phyloP scores from a whole-genome alignment of 2,888 invertebrate genomes.

The Acanthococcus lagerstroemiae region DNA sequence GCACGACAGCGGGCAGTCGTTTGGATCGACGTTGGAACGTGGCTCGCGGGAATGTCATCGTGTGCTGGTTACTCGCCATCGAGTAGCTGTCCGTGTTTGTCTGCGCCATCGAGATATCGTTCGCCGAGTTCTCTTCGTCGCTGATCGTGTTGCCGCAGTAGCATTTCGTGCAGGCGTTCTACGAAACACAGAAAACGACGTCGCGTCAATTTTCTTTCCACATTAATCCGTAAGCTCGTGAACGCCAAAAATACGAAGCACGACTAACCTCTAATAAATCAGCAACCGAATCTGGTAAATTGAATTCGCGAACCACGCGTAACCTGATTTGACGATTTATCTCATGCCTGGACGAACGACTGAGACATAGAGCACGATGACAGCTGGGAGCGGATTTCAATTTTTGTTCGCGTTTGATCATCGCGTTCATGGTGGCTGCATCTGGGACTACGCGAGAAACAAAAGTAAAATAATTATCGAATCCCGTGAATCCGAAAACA shows the following conservation, averaged over 20 bases:
- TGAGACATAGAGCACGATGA: conserved; percentile 63
- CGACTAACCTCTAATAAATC: conserved; percentile 55
- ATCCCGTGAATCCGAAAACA: neutral
- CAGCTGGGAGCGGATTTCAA: conserved; percentile 68
- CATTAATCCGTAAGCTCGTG: too few relatives aligned
- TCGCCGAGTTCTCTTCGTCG: conserved; percentile 20
- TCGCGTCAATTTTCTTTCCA: too few relatives aligned
- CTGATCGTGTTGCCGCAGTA: conserved; percentile 26
- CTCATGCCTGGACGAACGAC: conserved; percentile 64
- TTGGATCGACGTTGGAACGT: conserved; percentile 48
- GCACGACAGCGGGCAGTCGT: conserved; percentile 39
- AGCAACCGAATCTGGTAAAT: conserved; percentile 79
- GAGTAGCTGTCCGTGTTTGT: conserved; percentile 14
- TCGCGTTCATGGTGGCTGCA: conserved; percentile 60
- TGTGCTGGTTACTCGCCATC: conserved; percentile 1
- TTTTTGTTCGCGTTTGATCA: conserved; percentile 78
- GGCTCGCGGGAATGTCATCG: conserved; percentile 51
- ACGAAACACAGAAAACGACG: neutral
- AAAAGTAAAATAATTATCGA: conserved; percentile 21
- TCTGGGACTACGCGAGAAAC: conserved; percentile 60
- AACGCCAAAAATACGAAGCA: too few relatives aligned
- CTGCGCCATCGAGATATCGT: conserved; percentile 14
- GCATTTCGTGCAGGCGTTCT: conserved; percentile 24
- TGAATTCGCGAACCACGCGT: conserved; percentile 86
- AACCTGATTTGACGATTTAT: conserved; percentile 65